Base-by-base conservation (phyloP, 2,888 invertebrate genomes). In the Brachyopa scutellaris region DNA sequence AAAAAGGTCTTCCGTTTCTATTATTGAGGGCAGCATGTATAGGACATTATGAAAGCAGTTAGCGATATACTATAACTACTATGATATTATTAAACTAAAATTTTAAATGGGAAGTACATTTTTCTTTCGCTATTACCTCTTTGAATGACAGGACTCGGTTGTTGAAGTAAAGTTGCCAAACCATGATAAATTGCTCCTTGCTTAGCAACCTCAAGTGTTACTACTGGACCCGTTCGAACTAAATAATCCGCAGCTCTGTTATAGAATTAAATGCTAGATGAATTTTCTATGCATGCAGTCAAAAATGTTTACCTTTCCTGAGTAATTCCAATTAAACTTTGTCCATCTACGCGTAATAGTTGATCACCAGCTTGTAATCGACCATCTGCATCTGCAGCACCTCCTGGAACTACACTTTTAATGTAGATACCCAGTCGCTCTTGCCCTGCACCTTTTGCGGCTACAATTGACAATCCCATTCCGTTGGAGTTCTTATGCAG, bases 401-500 rank as follows among this genome's bases (percentile, higher is more conserved):
- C 97, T 66, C 97, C 98, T 78, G 97, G 95, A 36, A 99, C 99
- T 23, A 99, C 99, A 15, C 98, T 98, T 92, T 99, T 99, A 85
- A 99, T 98, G 92, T 99, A 99, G 89, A 99, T 99, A 47, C 99
- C 99, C 80, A 97, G 92, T 86, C 97, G 94, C 87, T 94, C 93
- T 88, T 96, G 95, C 2, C 94, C 94, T 55, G 94, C 93, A 19
- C 95, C 95, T 93, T 98, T 98, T 21, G 99, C 99, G 7, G 99
- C 99, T 2, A 99, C 99, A 87, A 99, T 99, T 88, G 98, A 99
- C 86, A 99, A 93, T 8, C 99, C 99, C 96, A 99, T 98, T 84
- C 99, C 99, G 88, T 96, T 97, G 83, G 96, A 95, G 87, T 97
- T 97, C 92, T 99, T 99, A 89, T 97, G 95, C 84, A 99, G 93